Evolutionary conservation across 2,797 vertebrate genomes (phyloP).

Genomic region (Myioborus melanocephalus): DNA sequence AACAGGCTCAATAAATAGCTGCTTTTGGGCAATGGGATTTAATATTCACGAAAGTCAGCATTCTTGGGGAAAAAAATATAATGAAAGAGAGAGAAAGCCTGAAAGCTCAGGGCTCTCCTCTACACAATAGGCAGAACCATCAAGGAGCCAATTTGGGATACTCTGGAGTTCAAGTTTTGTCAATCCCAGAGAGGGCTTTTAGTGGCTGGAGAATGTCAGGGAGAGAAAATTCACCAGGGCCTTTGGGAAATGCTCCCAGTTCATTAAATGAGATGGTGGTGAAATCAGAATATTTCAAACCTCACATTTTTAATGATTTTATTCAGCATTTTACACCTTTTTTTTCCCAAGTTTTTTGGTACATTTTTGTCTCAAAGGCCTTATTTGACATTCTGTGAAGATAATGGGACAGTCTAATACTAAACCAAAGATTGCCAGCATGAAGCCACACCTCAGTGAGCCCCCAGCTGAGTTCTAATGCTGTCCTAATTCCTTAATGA

Average conservation of each 20-base stretch:
- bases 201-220: not conserved
- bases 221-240: not conserved
- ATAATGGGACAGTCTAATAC: not conserved
- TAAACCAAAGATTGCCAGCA: not conserved
- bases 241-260: not conserved
- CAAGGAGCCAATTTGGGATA: not conserved
- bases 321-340: not conserved
- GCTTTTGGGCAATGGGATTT: conserved; percentile 20
- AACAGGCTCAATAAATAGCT: conserved; percentile 43
- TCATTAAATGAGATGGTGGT: not conserved
- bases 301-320: not conserved
- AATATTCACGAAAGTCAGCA: conserved; percentile 25
- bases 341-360: not conserved
- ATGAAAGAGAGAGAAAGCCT: not conserved
- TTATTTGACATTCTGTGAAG: not conserved
- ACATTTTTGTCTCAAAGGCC: not conserved
- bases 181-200: not conserved
- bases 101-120: not conserved
- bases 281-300: not conserved
- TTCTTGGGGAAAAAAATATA: not conserved
- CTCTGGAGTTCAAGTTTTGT: not conserved
- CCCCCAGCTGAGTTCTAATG: not conserved
- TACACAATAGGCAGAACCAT: not conserved
- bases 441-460: not conserved
- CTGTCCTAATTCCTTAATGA: not conserved